These are phyloP conservation scores for Mungos mungo DNA, from an alignment of 2,113 vertebrate genomes.

Conservation along the genomic window DNA sequence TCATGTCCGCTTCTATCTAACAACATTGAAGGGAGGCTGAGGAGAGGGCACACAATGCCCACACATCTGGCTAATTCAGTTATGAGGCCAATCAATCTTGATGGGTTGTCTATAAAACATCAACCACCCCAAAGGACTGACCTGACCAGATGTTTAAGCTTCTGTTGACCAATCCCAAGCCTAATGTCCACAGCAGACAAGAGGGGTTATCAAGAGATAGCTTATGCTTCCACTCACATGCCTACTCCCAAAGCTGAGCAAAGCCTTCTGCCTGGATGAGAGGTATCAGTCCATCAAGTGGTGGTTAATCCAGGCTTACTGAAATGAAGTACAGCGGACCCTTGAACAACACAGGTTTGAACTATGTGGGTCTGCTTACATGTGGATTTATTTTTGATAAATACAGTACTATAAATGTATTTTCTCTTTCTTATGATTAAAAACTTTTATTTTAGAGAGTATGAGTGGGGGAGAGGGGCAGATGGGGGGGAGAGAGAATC, in stretches of 20 bases:
- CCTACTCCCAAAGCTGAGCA: constrained; percentile 5
- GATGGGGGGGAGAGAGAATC: too few species aligned
- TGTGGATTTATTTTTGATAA: not conserved
- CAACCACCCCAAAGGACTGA: constrained; percentile 66
- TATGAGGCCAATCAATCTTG: constrained; percentile 80
- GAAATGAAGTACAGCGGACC: not conserved
- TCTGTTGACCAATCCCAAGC: constrained; percentile 66
- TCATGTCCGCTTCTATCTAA: constrained; percentile 72
- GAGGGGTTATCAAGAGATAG: constrained; percentile 41
- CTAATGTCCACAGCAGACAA: constrained; percentile 36
- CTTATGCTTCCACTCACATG: constrained; percentile 6
- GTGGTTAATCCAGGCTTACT: not conserved
- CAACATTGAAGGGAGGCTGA: constrained; percentile 66
- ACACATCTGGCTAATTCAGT: constrained; percentile 81
- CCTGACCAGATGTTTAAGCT: constrained; percentile 78
- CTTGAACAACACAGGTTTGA: not conserved
- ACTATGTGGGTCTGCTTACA: not conserved
- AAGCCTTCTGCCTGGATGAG: constrained; percentile 29
- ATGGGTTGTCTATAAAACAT: constrained; percentile 75
- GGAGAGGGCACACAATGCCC: constrained; percentile 73
- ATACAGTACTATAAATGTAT: not conserved
- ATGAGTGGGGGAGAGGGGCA: too few species aligned
- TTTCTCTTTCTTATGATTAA: not conserved
- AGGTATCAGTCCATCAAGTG: not conserved
- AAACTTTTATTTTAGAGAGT: too few species aligned